Evolutionary conservation across 2,113 vertebrate genomes (phyloP), one percentile per base, ranked within the genome.

Genomic region (Apteryx mantelli): DNA sequence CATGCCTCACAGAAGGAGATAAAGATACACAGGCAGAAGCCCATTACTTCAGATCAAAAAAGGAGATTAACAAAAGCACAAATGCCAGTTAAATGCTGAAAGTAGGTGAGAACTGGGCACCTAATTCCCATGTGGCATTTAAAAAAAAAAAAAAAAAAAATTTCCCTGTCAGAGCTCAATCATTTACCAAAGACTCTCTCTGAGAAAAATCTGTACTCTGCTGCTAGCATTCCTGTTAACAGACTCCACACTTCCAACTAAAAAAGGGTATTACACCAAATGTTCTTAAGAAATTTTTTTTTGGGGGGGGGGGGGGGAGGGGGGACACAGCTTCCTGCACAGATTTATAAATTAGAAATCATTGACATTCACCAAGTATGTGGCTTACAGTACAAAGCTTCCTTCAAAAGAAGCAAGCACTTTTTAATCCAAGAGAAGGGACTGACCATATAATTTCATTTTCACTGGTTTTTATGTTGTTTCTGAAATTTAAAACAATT

Each of bases 401-500:
- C 22, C 44, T 89, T 82, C 65, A 52, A 80, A 82, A 60, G 18
- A 61, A 4, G 22, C 69, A 94, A 80, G 63, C 36, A 32, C 25
- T 88, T 86, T 40, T 40, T 58, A 38, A 71, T 56, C 36, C 16
- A 19, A 88, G 25, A 82, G 14, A 70, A 83, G 34, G 81, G 26
- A 28, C 12, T 79, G 85, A 80, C 14, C 2, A 0, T 46, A 78
- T 21, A 88, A 95, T 89, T 52, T 12, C 26, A 48, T 76, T 82
- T 88, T 74, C 34, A 61, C 9, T 84, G 16, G 0, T 0, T 85
- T 85, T 61, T 52, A 53, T 65, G 81, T 93, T 93, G 19, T 79
- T 85, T 82, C 84, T 66, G 32, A 94, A 91, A 83, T 64, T 42
- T 63, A 88, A 85, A 95, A 74, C 65, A 82, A 92, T 24, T 92